Base-by-base conservation (phyloP, 1,140 invertebrate species). In the Drosophila hydei region DNA sequence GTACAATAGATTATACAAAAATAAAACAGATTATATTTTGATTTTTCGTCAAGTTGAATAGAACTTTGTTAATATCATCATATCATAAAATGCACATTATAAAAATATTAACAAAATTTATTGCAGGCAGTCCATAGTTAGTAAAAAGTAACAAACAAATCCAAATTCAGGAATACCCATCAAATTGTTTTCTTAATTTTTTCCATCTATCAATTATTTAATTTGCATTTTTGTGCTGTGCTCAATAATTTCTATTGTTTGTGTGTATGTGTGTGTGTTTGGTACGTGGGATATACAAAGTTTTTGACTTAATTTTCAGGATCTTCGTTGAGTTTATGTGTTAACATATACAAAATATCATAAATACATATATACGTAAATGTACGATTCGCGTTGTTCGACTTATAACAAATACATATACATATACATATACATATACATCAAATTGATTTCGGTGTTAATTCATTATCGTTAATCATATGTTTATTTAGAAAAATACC, bases 21-120 rank as follows among this genome's bases (percentile, higher is more conserved):
- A 88, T 88, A 88, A 88, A 88, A 89, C 83, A 89, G 83, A 83
- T 87, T 88, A 78, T 83, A 76, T 89, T 89, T 89, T 89, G 84
- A 89, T 89, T 89, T 89, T 72, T 85, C 77, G 79, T 89, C 73
- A 63, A 79, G 83, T 87, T 88, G 78, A 84, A 89, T 83, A 89
- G 71, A 84, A 89, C 79, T 70, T 89, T 89, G 84, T 89, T 84
- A 89, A 89, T 89, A 89, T 88, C 83, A 87, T 87, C 58, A 88
- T 88, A 64, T 63, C 71, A 74, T 70, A 84, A 88, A 89, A 88
- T 88, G 83, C 79, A 73, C 83, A 77, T 85, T 80, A 85, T 67
- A 88, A 87, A 75, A 89, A 83, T 89, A 89, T 89, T 89, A 89
- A 89, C 84, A 89, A 89, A 89, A 89, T 81, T 89, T 89, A 89